Conservation (phyloP, 2,888 invertebrate genomes). For the Eumerus sabulonum region DNA sequence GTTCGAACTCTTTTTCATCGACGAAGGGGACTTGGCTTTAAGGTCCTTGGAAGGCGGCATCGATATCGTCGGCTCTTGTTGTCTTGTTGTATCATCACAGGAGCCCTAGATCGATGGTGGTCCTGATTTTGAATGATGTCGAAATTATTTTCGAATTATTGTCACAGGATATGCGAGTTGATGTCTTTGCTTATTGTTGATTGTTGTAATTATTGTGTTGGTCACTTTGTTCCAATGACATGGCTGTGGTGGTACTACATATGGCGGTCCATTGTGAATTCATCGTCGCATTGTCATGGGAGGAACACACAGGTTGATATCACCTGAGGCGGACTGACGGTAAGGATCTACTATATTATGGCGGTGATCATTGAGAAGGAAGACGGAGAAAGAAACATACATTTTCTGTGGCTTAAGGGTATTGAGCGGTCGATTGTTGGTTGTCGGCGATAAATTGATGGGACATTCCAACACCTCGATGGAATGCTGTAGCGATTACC, state of each 20-base stretch:
- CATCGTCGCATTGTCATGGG: constrained; percentile 18
- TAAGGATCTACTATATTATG: no score
- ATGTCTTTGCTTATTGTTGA: constrained; percentile 62
- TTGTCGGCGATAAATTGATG: no score
- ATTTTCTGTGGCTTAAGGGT: no score
- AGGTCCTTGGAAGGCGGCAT: constrained; percentile 48
- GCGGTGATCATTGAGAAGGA: no score
- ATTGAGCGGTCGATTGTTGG: no score
- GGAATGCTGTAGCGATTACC: no score
- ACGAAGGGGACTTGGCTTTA: no score
- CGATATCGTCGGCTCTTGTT: constrained; percentile 52
- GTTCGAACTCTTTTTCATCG: constrained; percentile 45
- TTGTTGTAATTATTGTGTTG: constrained; percentile 59
- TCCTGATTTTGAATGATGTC: constrained; percentile 27
- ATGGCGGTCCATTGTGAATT: constrained; percentile 13
- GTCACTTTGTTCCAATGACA: constrained; percentile 57
- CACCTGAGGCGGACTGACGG: background rate
- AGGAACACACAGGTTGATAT: constrained; percentile 48
- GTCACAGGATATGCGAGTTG: constrained; percentile 63
- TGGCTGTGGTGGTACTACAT: constrained; percentile 14
- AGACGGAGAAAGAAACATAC: no score
- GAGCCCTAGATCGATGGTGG: constrained; percentile 38
- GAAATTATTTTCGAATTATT: constrained; percentile 63
- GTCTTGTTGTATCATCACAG: constrained; percentile 24
- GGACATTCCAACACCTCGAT: no score